Evolutionary conservation across 2,888 invertebrate species (phyloP).

Genomic region (Atrina japonica): DNA sequence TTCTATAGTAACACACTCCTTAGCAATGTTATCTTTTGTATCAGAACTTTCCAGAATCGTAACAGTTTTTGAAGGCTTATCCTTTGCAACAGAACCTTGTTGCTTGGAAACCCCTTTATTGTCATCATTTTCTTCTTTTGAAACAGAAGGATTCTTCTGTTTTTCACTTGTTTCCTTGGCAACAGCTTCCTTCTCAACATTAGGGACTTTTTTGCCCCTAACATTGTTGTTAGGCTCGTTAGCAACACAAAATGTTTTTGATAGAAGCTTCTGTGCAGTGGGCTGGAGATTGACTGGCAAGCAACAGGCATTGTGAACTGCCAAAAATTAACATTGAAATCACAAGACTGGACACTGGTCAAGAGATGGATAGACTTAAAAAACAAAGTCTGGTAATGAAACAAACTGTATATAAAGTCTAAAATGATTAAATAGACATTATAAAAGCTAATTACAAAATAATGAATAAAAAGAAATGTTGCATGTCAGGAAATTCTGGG

Average conservation of each 20-base stretch:
- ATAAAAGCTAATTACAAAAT: too few relatives aligned
- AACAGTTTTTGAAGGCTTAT: conserved; percentile 9
- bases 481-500: too few relatives aligned
- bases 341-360: too few relatives aligned
- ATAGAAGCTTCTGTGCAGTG: conserved; percentile 50
- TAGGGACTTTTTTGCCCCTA: conserved; percentile 37
- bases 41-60: conserved; percentile 5
- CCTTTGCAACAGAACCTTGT: not conserved
- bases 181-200: conserved; percentile 12
- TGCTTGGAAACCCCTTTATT: not conserved
- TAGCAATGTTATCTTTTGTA: not conserved
- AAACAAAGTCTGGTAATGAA: not conserved
- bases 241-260: conserved; percentile 53
- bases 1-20: conserved; percentile 16
- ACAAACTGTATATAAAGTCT: not conserved
- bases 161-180: conserved; percentile 13
- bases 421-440: too few relatives aligned
- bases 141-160: not conserved
- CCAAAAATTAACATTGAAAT: conserved; percentile 30
- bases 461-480: too few relatives aligned
- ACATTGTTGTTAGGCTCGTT: conserved; percentile 57
- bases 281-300: conserved; percentile 52
- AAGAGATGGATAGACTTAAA: not conserved
- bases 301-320: conserved; percentile 63
- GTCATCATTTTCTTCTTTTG: too few relatives aligned